Conservation (phyloP, 2,113 vertebrate species). For the Pelvicachromis taeniatus region DNA sequence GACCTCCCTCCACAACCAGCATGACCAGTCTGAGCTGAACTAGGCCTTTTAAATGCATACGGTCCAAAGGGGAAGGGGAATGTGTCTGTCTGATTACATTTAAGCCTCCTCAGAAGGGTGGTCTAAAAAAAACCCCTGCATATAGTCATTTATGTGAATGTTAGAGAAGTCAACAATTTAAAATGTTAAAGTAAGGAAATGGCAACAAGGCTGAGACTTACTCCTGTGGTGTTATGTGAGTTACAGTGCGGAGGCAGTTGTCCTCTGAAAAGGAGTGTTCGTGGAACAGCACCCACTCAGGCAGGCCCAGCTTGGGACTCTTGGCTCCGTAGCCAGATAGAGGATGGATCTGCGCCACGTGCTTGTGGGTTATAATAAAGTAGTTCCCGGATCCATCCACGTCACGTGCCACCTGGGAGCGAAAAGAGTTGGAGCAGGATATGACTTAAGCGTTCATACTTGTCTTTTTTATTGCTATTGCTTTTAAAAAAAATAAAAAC, state of each 20-base stretch:
- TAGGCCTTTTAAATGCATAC: not conserved
- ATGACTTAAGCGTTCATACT: not conserved
- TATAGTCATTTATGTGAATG: not conserved
- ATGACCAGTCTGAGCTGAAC: slow-evolving; percentile 3
- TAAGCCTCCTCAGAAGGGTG: not conserved
- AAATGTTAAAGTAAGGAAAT: not conserved
- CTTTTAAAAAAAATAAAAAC: not conserved
- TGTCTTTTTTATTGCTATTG: not conserved
- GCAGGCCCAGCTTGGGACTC: slow-evolving; percentile 70
- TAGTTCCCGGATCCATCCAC: slow-evolving; percentile 88
- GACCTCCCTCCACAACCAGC: slow-evolving; percentile 17
- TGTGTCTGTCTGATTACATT: slow-evolving; percentile 24
- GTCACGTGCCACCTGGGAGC: slow-evolving; percentile 79
- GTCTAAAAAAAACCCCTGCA: not conserved
- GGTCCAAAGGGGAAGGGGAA: not conserved
- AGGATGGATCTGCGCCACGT: slow-evolving; percentile 85
- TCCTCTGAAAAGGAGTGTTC: slow-evolving; percentile 81
- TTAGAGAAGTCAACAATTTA: not conserved
- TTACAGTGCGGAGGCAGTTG: slow-evolving; percentile 80
- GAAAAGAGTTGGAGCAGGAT: not conserved
- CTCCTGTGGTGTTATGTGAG: slow-evolving; percentile 78
- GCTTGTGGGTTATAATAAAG: slow-evolving; percentile 83
- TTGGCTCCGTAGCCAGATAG: slow-evolving; percentile 73
- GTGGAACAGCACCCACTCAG: slow-evolving; percentile 88
- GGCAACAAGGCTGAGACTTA: slow-evolving; percentile 64